phyloP scores from a whole-genome alignment of 2,113 vertebrate species.

The Scatophagus argus region DNA sequence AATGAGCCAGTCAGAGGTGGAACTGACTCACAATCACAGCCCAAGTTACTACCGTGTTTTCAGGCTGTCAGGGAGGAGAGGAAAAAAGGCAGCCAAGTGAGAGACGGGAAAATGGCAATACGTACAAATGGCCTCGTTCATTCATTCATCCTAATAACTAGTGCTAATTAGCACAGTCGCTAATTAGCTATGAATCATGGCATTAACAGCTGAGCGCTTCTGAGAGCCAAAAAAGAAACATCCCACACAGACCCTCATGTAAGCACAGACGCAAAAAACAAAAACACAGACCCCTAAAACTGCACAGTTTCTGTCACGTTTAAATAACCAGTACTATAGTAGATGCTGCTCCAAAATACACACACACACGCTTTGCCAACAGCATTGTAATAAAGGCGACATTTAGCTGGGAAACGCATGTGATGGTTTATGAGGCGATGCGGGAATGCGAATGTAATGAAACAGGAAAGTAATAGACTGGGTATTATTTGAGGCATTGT shows the following conservation, averaged over 20 bases:
- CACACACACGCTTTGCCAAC: conserved; percentile 29
- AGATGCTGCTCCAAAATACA: conserved; percentile 23
- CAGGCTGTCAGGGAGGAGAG: conserved; percentile 28
- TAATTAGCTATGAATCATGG: conserved; percentile 84
- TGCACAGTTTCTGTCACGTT: conserved; percentile 41
- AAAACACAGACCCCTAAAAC: conserved; percentile 25
- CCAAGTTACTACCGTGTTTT: conserved; percentile 34
- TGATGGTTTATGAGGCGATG: conserved; percentile 60
- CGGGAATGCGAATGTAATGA: conserved; percentile 46
- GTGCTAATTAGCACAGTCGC: conserved; percentile 79
- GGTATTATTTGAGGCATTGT: conserved; percentile 49
- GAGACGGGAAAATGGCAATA: conserved; percentile 42
- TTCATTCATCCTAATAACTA: conserved; percentile 76
- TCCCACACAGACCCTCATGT: conserved; percentile 24
- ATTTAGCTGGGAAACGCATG: conserved; percentile 45
- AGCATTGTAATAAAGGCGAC: conserved; percentile 16
- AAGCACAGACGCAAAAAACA: conserved; percentile 11
- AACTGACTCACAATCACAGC: conserved; percentile 37
- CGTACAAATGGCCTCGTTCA: conserved; percentile 54
- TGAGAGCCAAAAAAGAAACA: conserved; percentile 59
- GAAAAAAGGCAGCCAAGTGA: conserved; percentile 35
- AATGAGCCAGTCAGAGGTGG: conserved; percentile 33
- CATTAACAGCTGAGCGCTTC: conserved; percentile 75
- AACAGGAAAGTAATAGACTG: conserved; percentile 59
- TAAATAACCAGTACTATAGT: conserved; percentile 34